Evolutionary conservation across 2,888 invertebrate genomes (phyloP).

Genomic region (Drosophila austrosaltans): DNA sequence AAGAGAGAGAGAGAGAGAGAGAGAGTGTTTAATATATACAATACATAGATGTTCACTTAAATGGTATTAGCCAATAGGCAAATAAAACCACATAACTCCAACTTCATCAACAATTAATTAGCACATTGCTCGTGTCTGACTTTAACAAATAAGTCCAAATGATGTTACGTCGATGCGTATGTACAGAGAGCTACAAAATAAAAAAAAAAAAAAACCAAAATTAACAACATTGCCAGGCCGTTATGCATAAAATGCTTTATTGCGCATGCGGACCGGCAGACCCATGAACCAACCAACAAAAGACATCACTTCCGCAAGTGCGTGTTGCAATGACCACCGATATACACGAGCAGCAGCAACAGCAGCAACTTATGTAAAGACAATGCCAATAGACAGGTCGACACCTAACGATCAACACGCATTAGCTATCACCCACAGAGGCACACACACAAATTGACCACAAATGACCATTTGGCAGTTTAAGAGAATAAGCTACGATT

Average conservation of each 20-base stretch:
- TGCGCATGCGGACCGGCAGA: slow-evolving; percentile 60
- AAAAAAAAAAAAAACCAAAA: slow-evolving; percentile 23
- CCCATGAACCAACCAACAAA: slow-evolving; percentile 25
- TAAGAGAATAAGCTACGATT: too few relatives aligned
- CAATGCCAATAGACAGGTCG: slow-evolving; percentile 60
- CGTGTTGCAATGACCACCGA: slow-evolving; percentile 56
- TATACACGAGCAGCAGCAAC: slow-evolving; percentile 9
- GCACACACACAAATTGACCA: too few relatives aligned
- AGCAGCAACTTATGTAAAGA: slow-evolving; percentile 58
- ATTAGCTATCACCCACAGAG: too few relatives aligned
- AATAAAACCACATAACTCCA: slow-evolving; percentile 56
- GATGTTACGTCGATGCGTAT: slow-evolving; percentile 56
- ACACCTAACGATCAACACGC: slow-evolving; percentile 55
- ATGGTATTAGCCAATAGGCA: slow-evolving; percentile 51
- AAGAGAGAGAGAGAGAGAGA: neutral
- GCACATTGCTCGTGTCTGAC: slow-evolving; percentile 49
- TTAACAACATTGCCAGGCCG: slow-evolving; percentile 55
- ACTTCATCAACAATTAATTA: slow-evolving; percentile 61
- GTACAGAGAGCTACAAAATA: slow-evolving; percentile 45
- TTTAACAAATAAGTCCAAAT: slow-evolving; percentile 35
- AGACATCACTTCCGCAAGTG: slow-evolving; percentile 67
- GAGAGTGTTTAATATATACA: neutral
- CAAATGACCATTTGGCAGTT: too few relatives aligned
- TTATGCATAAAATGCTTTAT: slow-evolving; percentile 74
- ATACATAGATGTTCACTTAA: neutral